Evolutionary conservation across 2,113 vertebrate genomes (phyloP), one percentile per base, ranked within the genome.

Genomic region (Psilopogon haemacephalus): DNA sequence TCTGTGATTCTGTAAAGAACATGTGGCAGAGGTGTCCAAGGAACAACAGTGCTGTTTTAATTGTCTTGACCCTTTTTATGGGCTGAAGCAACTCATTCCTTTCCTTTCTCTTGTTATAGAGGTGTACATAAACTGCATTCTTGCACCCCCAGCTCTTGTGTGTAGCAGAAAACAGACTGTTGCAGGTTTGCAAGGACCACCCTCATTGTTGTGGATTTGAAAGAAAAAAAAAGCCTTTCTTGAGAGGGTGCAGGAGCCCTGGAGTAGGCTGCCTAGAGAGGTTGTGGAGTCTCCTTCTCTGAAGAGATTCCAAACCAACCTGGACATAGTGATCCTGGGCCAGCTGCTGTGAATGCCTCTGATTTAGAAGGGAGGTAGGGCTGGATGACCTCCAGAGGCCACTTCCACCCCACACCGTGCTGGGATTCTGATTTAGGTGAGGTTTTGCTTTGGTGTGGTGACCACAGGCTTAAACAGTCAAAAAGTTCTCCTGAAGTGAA

Each of bases 61-160:
- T 64, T 50, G 15, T 10, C 60, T 32, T 15, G 44, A 33, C 12
- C 7, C 30, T 40, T 74, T 26, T 16, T 5, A 11, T 7, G 35
- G 38, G 7, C 37, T 42, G 33, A 74, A 18, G 3, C 23, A 70
- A 35, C 30, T 74, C 4, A 0, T 24, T 71, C 1, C 40, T 73
- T 52, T 15, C 5, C n/a, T 28, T 68, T 60, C 19, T 59, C 3
- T 74, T 6, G 1, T 14, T 12, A 6, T 0, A 1, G 12, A 38
- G n/a, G 9, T 26, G 4, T 3, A 3, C 2, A 2, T 15, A 5
- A 46, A 32, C 42, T 24, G 58, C 5, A 1, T 78, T 48, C 30
- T 42, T 30, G 19, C 9, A 35, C 8, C 28, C 48, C 21, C 16
- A 58, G 27, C 32, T 62, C 33, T 33, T 0, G 0, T 3, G 2